phyloP scores from a whole-genome alignment of 2,797 vertebrate species.

The Gymnothorax reevesii region DNA sequence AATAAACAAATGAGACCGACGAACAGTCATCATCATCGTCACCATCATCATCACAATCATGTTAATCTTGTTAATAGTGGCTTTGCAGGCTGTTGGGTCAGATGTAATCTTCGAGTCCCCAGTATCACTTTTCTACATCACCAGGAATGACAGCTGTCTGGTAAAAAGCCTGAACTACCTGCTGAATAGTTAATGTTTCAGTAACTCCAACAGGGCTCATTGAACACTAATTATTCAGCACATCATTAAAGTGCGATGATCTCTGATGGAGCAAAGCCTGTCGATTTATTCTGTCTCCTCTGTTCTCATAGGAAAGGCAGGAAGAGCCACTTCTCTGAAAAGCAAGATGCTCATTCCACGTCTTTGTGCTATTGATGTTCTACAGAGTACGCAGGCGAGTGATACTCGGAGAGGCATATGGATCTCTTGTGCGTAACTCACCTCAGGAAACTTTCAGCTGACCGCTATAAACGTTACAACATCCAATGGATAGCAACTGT shows the following conservation, averaged over 20 bases:
- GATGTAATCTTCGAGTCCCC: background rate
- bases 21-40: too few relatives aligned
- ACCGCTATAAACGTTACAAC: background rate
- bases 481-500: background rate
- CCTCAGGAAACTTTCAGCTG: background rate
- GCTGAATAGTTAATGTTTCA: conserved; percentile 55
- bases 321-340: conserved; percentile 22
- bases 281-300: conserved; percentile 71
- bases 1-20: too few relatives aligned
- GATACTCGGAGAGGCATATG: background rate
- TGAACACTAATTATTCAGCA: conserved; percentile 67
- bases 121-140: conserved; percentile 30
- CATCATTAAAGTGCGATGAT: conserved; percentile 77
- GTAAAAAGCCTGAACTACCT: conserved; percentile 34
- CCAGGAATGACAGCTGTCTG: conserved; percentile 35
- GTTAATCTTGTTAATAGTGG: background rate
- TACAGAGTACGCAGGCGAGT: background rate
- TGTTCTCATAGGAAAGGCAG: conserved; percentile 51
- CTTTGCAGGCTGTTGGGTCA: background rate
- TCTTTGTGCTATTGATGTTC: background rate
- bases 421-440: background rate
- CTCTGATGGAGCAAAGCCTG: conserved; percentile 78
- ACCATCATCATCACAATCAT: too few relatives aligned
- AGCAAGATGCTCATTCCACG: background rate
- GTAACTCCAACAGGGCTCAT: conserved; percentile 49